A percentile compares a stretch with the other conserved stretches of the same genome.
Conservation (phyloP, 2,888 invertebrate species). For the Sthenelais limicola region DNA sequence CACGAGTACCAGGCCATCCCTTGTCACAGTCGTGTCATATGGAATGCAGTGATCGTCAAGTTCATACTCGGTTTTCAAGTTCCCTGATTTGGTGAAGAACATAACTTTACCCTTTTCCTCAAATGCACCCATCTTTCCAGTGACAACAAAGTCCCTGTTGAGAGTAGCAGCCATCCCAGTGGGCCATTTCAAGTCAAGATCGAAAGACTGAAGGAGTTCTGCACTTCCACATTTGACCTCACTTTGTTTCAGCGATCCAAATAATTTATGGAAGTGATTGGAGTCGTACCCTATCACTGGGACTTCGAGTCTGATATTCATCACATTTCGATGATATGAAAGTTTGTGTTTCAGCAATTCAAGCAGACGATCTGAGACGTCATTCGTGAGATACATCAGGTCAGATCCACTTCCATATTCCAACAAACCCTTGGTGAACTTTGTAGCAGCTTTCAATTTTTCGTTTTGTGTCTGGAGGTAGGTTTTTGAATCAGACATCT, state of each 20-base stretch:
- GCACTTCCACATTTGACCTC: slow-evolving; percentile 42
- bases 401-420: slow-evolving; percentile 34
- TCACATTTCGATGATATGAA: slow-evolving; percentile 32
- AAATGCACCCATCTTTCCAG: slow-evolving; percentile 48
- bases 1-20: slow-evolving; percentile 36
- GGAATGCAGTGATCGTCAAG: slow-evolving; percentile 41
- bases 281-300: slow-evolving; percentile 45
- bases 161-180: slow-evolving; percentile 40
- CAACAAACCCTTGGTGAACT: slow-evolving; percentile 19
- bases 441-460: slow-evolving; percentile 2
- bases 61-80: slow-evolving; percentile 20
- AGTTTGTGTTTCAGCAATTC: slow-evolving; percentile 36
- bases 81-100: slow-evolving; percentile 40
- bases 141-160: slow-evolving; percentile 41
- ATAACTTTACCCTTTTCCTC: slow-evolving; percentile 43
- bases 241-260: slow-evolving; percentile 45
- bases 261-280: slow-evolving; percentile 39
- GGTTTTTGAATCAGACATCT: not conserved
- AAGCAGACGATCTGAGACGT: slow-evolving; percentile 39
- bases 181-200: slow-evolving; percentile 47
- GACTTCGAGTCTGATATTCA: slow-evolving; percentile 43
- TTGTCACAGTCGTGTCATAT: slow-evolving; percentile 15
- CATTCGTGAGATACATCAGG: slow-evolving; percentile 43
- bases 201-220: slow-evolving; percentile 37
- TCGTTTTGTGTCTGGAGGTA: not conserved